phyloP scores from a whole-genome alignment of 2,113 vertebrate species.

The Bombycilla garrulus region DNA sequence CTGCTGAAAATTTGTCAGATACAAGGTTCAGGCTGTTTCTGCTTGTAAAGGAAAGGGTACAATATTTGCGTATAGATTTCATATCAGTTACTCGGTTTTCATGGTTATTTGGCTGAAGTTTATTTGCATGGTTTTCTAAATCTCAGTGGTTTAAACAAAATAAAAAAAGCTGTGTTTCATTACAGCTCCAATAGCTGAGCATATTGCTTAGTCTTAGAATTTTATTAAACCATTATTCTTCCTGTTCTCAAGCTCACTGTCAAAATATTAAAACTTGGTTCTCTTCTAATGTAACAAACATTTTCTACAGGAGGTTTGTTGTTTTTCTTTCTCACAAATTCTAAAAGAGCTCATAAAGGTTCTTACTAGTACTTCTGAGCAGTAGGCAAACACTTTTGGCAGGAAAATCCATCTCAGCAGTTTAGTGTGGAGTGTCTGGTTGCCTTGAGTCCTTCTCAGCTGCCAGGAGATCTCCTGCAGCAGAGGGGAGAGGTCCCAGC shows the following conservation, averaged over 20 bases:
- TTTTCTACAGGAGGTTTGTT: neutral
- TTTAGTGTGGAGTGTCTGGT: fast-evolving
- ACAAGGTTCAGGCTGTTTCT: neutral
- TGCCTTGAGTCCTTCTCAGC: neutral
- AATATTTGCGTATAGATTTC: neutral
- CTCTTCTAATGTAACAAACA: neutral
- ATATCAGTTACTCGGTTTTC: neutral
- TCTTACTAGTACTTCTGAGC: neutral
- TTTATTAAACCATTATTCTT: neutral
- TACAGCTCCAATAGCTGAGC: neutral
- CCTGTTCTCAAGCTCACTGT: neutral
- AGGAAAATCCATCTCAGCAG: neutral
- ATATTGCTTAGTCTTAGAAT: neutral
- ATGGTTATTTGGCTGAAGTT: neutral
- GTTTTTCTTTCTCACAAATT: neutral
- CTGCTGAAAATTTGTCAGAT: neutral
- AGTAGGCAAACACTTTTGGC: neutral
- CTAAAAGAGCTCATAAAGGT: neutral
- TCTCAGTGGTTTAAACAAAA: neutral
- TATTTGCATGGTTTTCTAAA: neutral
- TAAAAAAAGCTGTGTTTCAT: neutral
- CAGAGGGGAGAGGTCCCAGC: neutral
- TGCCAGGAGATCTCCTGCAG: neutral
- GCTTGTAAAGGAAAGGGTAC: neutral
- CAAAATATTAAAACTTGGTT: neutral